Base-by-base conservation (phyloP, 2,888 invertebrate genomes). In the Andrena fulva region DNA sequence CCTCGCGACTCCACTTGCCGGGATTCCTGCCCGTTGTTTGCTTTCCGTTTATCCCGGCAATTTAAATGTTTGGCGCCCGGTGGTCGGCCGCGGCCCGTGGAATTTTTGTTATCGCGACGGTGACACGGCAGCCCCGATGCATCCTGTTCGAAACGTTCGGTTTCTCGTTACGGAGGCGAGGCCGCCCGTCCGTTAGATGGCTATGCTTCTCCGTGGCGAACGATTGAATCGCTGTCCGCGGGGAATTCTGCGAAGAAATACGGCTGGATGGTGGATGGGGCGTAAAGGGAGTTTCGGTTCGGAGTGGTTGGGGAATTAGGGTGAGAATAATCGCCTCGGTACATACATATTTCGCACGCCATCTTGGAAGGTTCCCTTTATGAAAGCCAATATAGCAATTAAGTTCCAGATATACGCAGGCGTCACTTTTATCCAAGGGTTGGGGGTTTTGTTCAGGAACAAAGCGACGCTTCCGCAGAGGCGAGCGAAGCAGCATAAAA, bases 51-150 rank as follows among this genome's bases (percentile, higher is more conserved):
- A 68, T 27, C 50, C 54, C 8, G 67, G 68, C 68, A 64, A 76
- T 81, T 82, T 35, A 81, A 81, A 81, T 82, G 76, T 81, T 69
- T 68, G 82, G 67, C 68, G 66, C 60, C 64, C 10, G 67, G 31
- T 59, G 64, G 70, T n/a, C 80, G 67, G 80, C 20, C 69, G 54
- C n/a, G 31, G 24, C 8, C 29, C 10, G 42, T 68, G 63, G 56
- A 80, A 80, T 79, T 60, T 75, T 70, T 67, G 20, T 73, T 63
- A 70, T 62, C 35, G 27, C 56, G 50, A 29, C 60, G 54, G 20
- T 52, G 69, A 54, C 50, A 33, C 24, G 29, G 62, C 29, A 72
- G 68, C 52, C 60, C 2, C 42, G 20, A 63, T 48, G 33, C 16
- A 33, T 69, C 71, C 33, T 35, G 50, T 31, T 31, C 24, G 31